A percentile compares a stretch with the other conserved stretches of the same genome.
These are phyloP conservation scores for Gobiocypris rarus DNA, from an alignment of 2,113 vertebrate species.

Conservation along the genomic window DNA sequence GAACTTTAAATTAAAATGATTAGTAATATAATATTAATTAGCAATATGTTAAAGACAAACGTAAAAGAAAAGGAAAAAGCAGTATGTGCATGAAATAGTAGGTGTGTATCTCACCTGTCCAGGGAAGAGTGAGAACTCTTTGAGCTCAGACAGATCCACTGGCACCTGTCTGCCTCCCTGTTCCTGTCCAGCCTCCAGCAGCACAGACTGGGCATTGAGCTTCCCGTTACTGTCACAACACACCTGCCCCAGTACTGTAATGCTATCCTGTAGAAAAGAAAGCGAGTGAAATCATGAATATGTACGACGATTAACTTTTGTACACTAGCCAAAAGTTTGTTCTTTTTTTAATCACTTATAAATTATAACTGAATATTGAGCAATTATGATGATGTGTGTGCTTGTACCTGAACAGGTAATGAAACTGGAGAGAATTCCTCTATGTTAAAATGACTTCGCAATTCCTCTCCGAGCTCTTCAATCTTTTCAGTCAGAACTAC, in stretches of 20 bases:
- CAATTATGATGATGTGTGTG: neutral
- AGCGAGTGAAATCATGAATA: neutral
- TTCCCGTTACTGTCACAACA: slow-evolving; percentile 89
- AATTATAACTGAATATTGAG: neutral
- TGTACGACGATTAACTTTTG: neutral
- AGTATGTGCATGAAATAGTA: neutral
- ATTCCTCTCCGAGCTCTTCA: slow-evolving; percentile 82
- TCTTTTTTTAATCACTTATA: neutral
- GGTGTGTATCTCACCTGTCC: slow-evolving; percentile 82
- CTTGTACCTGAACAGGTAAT: slow-evolving; percentile 82
- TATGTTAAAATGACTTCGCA: slow-evolving; percentile 81
- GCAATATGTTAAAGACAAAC: neutral
- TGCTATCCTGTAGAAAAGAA: slow-evolving; percentile 72
- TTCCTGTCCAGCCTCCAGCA: slow-evolving; percentile 84
- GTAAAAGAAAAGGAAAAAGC: neutral
- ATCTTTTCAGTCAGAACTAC: slow-evolving; percentile 83
- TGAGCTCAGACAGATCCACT: slow-evolving; percentile 81
- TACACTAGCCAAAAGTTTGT: neutral
- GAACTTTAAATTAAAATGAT: no score
- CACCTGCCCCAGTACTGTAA: slow-evolving; percentile 84
- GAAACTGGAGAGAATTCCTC: slow-evolving; percentile 81
- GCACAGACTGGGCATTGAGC: slow-evolving; percentile 84
- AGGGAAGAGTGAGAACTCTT: slow-evolving; percentile 89
- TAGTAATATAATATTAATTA: no score
- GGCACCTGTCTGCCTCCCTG: slow-evolving; percentile 77